Evolutionary conservation across 2,797 vertebrate genomes (phyloP).

Genomic region (Mormyrus hasselquistii): DNA sequence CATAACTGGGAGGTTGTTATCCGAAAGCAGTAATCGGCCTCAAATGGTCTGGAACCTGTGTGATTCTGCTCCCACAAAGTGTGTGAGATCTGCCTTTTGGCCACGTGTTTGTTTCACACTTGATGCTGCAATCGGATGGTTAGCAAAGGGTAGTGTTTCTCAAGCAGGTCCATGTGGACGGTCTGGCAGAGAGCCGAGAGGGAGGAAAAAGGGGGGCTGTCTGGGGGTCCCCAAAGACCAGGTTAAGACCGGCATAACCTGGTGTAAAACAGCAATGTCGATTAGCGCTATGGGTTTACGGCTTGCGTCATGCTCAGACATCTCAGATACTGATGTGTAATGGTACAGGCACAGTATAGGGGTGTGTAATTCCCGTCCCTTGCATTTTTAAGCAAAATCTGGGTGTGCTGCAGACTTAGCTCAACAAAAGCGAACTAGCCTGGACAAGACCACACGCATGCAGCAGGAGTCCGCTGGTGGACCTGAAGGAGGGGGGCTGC

Average conservation of each 20-base stretch:
- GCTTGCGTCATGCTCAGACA: not conserved
- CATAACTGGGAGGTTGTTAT: not conserved
- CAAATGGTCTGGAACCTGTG: not conserved
- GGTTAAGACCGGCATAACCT: not conserved
- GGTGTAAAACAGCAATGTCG: not conserved
- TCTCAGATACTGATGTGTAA: not conserved
- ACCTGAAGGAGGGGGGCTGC: not conserved
- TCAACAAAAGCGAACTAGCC: not conserved
- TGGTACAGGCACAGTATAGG: not conserved
- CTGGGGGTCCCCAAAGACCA: not conserved
- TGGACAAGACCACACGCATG: constrained; percentile 1
- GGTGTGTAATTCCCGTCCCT: not conserved
- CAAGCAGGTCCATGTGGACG: not conserved
- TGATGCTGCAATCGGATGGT: not conserved
- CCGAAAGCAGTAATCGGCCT: not conserved
- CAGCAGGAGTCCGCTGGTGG: not conserved
- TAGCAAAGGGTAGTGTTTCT: not conserved
- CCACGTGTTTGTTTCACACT: not conserved
- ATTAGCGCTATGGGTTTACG: not conserved
- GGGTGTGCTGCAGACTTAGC: not conserved
- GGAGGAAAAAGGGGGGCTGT: not conserved
- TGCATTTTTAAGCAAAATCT: not conserved
- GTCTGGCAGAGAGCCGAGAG: not conserved
- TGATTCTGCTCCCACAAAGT: not conserved
- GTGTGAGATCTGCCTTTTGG: not conserved